These are phyloP conservation scores for Heliocidaris erythrogramma DNA, from an alignment of 35 echinoderm and acorn worm species.

Conservation along the genomic window DNA sequence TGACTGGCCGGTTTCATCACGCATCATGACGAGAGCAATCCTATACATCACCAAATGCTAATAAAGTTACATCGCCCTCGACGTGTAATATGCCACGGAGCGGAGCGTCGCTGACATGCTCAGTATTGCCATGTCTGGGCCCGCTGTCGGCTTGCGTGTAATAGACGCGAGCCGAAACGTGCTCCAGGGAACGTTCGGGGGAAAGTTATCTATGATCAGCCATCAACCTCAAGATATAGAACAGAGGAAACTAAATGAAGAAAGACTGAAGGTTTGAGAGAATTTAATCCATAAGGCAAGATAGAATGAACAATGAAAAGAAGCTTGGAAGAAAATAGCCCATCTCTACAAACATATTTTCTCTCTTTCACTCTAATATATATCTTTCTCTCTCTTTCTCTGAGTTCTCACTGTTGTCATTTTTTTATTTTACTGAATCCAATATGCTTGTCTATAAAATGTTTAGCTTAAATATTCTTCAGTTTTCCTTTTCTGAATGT, in stretches of 20 bases:
- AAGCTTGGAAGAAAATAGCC: too few species aligned
- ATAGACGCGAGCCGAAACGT: background rate
- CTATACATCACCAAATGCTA: slow-evolving; percentile 50
- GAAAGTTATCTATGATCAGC: background rate
- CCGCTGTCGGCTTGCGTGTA: background rate
- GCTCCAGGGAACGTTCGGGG: background rate
- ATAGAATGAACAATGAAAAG: too few species aligned
- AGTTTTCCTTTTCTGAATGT: too few species aligned
- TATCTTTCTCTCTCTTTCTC: too few species aligned
- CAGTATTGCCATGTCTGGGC: background rate
- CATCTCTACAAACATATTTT: too few species aligned
- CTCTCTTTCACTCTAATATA: too few species aligned
- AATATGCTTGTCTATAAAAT: too few species aligned
- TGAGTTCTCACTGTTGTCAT: too few species aligned
- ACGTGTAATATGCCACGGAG: slow-evolving; percentile 37
- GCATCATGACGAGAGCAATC: slow-evolving; percentile 35
- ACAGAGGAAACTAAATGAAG: background rate
- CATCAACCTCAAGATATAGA: background rate
- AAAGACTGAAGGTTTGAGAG: background rate
- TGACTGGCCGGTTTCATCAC: background rate
- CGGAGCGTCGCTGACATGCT: slow-evolving; percentile 8
- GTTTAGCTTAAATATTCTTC: too few species aligned
- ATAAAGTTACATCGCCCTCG: slow-evolving; percentile 36
- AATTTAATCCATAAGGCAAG: background rate
- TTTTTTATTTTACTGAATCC: too few species aligned